Base-by-base conservation (phyloP, 2,888 invertebrate species). In the Lobophora halterata region DNA sequence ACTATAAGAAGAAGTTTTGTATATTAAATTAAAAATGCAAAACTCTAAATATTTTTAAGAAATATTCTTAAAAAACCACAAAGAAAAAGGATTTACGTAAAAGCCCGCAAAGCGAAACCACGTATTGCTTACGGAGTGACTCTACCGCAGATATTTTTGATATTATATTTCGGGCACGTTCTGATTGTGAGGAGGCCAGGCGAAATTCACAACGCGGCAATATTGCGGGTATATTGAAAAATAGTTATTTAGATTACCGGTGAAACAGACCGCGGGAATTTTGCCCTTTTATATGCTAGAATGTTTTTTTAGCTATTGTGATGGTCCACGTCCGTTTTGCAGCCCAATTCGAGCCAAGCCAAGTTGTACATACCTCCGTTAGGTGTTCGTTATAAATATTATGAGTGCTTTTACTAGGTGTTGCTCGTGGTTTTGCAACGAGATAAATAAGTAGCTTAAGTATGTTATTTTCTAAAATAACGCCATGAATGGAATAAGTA, bases 171-270 rank as follows among this genome's bases (percentile, higher is more conserved):
- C 32, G 57, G 58, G 69, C 82, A 83, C 81, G 83, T 79, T 52
- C 58, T 52, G 43, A 36, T 48, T 49, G 55, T 47, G 58, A 65
- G 61, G 62, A 65, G 65, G 69, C 64, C 62, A 61, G 57, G 68
- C 68, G 61, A 73, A 81, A 82, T 82, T 81, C 81, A 82, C 80
- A 78, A 71, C 72, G 63, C 57, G 50, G 60, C 61, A 49, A 67
- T 74, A 71, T 71, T 69, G 69, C 61, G 36, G 67, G 68, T 71
- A 67, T 81, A 83, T 83, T 83, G 81, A 83, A 83, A 83, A 81
- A 78, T 82, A 79, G 79, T 81, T 80, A 78, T 79, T 79, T 76
- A 73, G 75, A 74, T 79, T 72, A 70, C 35, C 21, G 36, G 47
- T 44, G 48, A 55, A 56, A 58, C 62, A 59, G 53, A 58, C 47